phyloP scores from a whole-genome alignment of 2,797 vertebrate species.

The Cynopterus sphinx region DNA sequence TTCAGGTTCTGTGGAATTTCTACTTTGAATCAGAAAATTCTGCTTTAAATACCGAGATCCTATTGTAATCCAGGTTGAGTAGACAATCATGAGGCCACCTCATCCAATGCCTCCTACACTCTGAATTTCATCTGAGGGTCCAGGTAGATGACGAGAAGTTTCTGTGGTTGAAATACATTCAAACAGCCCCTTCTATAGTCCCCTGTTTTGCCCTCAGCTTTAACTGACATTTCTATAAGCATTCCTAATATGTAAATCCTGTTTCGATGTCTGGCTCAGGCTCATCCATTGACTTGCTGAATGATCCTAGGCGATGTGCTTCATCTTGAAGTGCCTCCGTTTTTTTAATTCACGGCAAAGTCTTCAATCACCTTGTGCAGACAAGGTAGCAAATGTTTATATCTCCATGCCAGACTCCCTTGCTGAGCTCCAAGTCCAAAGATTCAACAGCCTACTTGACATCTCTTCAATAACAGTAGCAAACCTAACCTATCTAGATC shows the following conservation, averaged over 20 bases:
- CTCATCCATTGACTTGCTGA: conserved; percentile 11
- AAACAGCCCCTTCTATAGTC: neutral
- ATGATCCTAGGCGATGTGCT: neutral
- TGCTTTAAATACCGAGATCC: neutral
- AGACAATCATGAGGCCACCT: neutral
- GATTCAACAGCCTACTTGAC: neutral
- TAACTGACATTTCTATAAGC: neutral
- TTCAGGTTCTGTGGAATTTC: neutral
- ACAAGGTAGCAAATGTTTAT: neutral
- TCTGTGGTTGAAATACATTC: neutral
- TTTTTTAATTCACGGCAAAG: neutral
- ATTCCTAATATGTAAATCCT: neutral
- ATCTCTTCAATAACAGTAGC: neutral
- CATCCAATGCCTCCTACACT: neutral
- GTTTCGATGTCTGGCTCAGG: neutral
- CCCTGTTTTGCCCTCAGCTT: neutral
- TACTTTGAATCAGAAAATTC: neutral
- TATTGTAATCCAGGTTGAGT: neutral
- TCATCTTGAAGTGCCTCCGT: neutral
- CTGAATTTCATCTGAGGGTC: neutral
- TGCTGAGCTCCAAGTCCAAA: neutral
- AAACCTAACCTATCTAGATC: neutral
- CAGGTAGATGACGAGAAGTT: neutral
- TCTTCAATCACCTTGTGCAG: neutral
- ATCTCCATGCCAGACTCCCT: neutral